Percentiles rank a stretch among this genome's conserved stretches.
Conservation (phyloP, 2,888 invertebrate genomes). For the Scaptomyza flava region DNA sequence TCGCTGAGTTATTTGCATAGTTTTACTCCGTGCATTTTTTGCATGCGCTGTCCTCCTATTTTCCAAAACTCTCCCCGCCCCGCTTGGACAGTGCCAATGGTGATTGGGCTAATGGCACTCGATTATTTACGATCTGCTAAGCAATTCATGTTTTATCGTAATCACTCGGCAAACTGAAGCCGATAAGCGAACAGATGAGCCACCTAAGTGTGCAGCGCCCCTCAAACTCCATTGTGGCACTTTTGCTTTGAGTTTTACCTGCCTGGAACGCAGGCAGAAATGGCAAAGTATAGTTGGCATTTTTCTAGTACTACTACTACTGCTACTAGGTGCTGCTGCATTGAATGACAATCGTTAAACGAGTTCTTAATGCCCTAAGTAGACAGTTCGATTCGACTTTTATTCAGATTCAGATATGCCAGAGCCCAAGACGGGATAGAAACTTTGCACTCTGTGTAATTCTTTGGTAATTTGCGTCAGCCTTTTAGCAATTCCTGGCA, state of each 20-base stretch:
- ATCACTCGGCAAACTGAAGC: conserved; percentile 60
- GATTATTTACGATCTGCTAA: conserved; percentile 69
- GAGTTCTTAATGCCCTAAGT: conserved; percentile 60
- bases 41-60: conserved; percentile 11
- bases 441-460: conserved; percentile 58
- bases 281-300: conserved; percentile 11
- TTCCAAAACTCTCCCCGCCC: neutral
- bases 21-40: conserved; percentile 50
- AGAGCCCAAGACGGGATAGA: conserved; percentile 1
- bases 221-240: conserved; percentile 3
- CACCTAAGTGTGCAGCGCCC: conserved; percentile 31
- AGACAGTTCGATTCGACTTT: conserved; percentile 51
- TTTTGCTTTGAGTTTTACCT: conserved; percentile 29
- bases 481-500: conserved; percentile 43
- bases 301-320: conserved; percentile 9
- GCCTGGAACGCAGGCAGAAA: conserved; percentile 4
- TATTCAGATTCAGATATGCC: conserved; percentile 30
- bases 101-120: conserved; percentile 63
- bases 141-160: conserved; percentile 70
- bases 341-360: conserved; percentile 55
- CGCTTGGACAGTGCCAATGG: conserved; percentile 21
- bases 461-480: conserved; percentile 66
- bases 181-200: conserved; percentile 59
- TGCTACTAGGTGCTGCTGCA: conserved; percentile 15
- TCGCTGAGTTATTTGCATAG: conserved; percentile 66